These are phyloP conservation scores for Junco hyemalis DNA, from an alignment of 2,113 vertebrate species.

Conservation along the genomic window DNA sequence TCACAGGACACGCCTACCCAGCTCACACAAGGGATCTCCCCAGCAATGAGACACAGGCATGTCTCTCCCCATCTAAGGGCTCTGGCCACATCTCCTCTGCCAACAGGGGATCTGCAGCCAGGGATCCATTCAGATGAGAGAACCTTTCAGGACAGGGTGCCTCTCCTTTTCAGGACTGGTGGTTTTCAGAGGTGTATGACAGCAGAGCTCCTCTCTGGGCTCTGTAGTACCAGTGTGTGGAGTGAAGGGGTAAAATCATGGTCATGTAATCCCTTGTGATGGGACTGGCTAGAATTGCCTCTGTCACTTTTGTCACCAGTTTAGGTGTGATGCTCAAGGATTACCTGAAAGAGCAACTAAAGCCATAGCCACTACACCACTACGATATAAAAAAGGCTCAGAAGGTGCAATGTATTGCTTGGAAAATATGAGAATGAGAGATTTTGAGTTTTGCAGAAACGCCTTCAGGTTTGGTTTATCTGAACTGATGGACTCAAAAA, in stretches of 20 bases:
- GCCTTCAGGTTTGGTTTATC: background rate
- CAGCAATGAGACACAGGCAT: background rate
- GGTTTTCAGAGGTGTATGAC: background rate
- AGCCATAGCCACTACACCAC: background rate
- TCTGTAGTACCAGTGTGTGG: background rate
- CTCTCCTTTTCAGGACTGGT: background rate
- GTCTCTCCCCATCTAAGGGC: accelerated
- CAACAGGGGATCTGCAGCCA: too few species aligned
- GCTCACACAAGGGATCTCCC: background rate
- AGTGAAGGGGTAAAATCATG: background rate
- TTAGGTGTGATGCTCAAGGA: background rate
- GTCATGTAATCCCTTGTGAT: background rate
- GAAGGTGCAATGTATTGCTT: background rate
- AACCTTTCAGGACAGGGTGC: background rate
- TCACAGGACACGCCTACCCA: accelerated
- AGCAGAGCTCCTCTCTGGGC: background rate
- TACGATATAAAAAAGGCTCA: background rate
- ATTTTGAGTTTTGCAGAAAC: background rate
- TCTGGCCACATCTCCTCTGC: background rate
- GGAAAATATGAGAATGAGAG: background rate
- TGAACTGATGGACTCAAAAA: background rate
- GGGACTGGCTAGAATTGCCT: background rate
- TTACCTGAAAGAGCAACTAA: background rate
- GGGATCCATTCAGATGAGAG: background rate
- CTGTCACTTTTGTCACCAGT: background rate